Percentiles rank a stretch among this genome's conserved stretches.
Evolutionary conservation across 2,888 invertebrate species (phyloP).

Genomic region (Amitus sp.): DNA sequence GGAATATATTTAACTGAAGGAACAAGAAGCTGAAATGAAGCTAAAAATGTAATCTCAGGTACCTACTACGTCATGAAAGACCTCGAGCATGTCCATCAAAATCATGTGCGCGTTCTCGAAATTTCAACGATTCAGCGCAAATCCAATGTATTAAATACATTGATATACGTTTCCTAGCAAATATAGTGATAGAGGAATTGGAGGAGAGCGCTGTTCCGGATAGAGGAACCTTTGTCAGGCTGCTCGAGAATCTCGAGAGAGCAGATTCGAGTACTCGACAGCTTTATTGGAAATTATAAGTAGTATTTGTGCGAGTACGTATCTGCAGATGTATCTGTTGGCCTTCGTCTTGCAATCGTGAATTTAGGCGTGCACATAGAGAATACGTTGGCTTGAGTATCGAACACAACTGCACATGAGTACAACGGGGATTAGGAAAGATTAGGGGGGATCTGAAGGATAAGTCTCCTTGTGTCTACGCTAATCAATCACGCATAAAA

Average conservation of each 20-base stretch:
- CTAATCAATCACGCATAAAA: too few relatives aligned
- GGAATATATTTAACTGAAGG: too few relatives aligned
- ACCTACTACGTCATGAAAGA: background rate
- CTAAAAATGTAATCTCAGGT: too few relatives aligned
- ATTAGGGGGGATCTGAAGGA: too few relatives aligned
- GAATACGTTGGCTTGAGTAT: background rate
- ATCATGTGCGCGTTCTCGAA: too few relatives aligned
- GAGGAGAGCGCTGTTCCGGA: conserved; percentile 47
- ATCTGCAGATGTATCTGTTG: conserved; percentile 33
- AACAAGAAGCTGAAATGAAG: too few relatives aligned
- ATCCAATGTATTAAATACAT: conserved; percentile 18
- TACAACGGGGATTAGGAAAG: too few relatives aligned
- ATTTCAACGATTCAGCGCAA: too few relatives aligned
- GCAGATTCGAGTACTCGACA: conserved; percentile 46
- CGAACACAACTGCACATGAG: too few relatives aligned
- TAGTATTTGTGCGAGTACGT: conserved; percentile 37
- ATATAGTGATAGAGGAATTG: conserved; percentile 17
- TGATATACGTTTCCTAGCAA: background rate
- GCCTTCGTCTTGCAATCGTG: conserved; percentile 12
- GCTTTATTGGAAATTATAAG: conserved; percentile 52
- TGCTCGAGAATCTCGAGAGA: conserved; percentile 49
- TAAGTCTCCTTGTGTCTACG: too few relatives aligned
- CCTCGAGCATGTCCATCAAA: too few relatives aligned
- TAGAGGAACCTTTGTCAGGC: conserved; percentile 50
- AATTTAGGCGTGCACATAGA: conserved; percentile 11